Evolutionary conservation across 2,113 vertebrate species (phyloP), one percentile per base, ranked within the genome.

Genomic region (Pungitius pungitius): DNA sequence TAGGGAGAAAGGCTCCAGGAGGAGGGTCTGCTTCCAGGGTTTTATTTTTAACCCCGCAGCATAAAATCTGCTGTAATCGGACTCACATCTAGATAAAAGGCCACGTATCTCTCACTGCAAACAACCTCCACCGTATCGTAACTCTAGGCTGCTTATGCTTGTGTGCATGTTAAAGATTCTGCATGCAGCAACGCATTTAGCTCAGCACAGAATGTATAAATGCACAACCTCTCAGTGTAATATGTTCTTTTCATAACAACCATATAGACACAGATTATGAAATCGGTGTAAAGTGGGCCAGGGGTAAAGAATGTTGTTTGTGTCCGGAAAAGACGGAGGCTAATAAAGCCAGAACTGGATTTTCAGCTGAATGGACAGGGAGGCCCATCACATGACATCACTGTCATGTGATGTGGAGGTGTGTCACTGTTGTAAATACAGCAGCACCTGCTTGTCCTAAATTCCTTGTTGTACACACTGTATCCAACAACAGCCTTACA

Each of bases 341-440:
- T 26, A 2, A 10, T 42, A 86, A 86, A 77, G 3, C 8, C 68
- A 22, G 87, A 42, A 84, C n/a, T 79, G 81, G 78, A 85, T 33
- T 55, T 33, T 9, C 27, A 54, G 11, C 6, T 6, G 27, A 68
- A 5, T 22, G 45, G 54, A 63, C 47, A 22, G 6, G 51, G 30
- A 52, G 11, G 24, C 20, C 12, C 26, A 33, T 20, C 13, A 20
- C n/a, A 69, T 18, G 52, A 89, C 57, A 51, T 81, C 83, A 84
- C 12, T 4, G 80, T 91, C 89, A 86, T 56, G 39, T 86, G 91
- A 91, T 63, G 15, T 1, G 1, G 2, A 83, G 62, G 60, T 49
- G 73, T 27, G 52, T 40, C 20, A 62, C 27, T 52, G 40, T n/a
- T 1, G 51, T 60, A 20, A 42, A 26, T 0, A 35, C 13, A 20